phyloP scores from a whole-genome alignment of 2,797 vertebrate species.

The Lemur catta region DNA sequence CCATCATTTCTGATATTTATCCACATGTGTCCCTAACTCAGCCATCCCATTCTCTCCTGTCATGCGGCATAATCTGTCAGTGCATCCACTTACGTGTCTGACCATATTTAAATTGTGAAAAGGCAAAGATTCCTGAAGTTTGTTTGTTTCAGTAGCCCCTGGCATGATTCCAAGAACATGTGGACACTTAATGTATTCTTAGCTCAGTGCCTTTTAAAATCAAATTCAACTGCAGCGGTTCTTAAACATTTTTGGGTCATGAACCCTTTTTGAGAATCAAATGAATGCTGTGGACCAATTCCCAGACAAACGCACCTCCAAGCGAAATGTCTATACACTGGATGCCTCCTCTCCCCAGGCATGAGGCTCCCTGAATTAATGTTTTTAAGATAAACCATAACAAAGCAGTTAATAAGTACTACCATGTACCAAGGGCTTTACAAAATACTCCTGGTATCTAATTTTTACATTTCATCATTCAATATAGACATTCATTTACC shows the following conservation, averaged over 20 bases:
- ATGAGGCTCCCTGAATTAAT: not conserved
- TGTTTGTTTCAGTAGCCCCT: not conserved
- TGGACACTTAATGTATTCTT: constrained; percentile 32
- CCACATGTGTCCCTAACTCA: not conserved
- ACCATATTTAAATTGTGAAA: not conserved
- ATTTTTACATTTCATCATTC: not conserved
- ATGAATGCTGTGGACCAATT: not conserved
- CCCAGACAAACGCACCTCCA: constrained; percentile 19
- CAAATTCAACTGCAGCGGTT: constrained; percentile 15
- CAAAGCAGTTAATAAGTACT: not conserved
- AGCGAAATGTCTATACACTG: not conserved
- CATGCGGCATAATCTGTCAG: not conserved
- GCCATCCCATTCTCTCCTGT: not conserved
- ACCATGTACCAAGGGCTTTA: not conserved
- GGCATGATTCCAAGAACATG: constrained; percentile 50
- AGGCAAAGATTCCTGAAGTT: not conserved
- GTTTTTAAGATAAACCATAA: constrained; percentile 15
- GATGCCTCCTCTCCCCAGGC: not conserved
- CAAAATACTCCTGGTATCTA: not conserved
- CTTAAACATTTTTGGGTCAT: constrained; percentile 36
- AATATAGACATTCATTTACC: not conserved
- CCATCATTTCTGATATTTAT: not conserved
- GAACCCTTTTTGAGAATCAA: constrained; percentile 46
- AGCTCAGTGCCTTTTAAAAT: constrained; percentile 40
- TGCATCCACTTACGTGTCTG: not conserved